Evolutionary conservation across 1,140 invertebrate species (phyloP).

Genomic region (Hyphantria cunea): DNA sequence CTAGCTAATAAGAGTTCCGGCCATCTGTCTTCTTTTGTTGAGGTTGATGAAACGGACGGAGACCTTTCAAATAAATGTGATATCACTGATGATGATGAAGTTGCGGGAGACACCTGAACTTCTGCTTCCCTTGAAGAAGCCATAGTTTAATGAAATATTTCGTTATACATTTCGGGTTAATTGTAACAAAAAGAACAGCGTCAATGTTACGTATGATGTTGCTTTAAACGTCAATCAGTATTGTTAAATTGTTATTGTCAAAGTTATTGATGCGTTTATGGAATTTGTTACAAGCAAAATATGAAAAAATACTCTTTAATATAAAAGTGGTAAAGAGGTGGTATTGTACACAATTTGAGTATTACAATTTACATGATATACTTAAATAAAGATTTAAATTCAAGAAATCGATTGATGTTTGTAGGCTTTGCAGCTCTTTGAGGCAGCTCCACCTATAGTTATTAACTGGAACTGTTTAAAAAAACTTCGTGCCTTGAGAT

Average conservation of each 20-base stretch:
- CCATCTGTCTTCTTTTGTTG: constrained; percentile 71
- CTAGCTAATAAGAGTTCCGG: constrained; percentile 71
- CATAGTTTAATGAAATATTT: constrained; percentile 47
- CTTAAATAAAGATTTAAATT: no score
- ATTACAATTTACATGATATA: no score
- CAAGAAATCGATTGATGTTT: no score
- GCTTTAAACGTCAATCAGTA: no score
- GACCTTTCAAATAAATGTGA: constrained; percentile 61
- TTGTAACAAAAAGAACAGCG: constrained; percentile 37
- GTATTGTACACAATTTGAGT: no score
- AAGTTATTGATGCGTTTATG: constrained; percentile 6
- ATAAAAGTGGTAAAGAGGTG: no score
- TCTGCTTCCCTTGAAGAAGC: constrained; percentile 60
- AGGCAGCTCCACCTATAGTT: no score
- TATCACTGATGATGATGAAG: constrained; percentile 61
- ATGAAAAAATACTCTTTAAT: no score
- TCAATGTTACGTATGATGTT: constrained; percentile 35
- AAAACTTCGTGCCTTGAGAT: no score
- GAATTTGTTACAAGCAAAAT: not conserved
- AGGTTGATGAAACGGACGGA: constrained; percentile 64
- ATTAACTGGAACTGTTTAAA: no score
- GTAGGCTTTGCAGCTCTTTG: no score
- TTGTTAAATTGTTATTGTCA: not conserved
- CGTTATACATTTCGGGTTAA: constrained; percentile 33
- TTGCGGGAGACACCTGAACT: constrained; percentile 56